Evolutionary conservation across 2,113 vertebrate genomes (phyloP).

Genomic region (Hemiscyllium ocellatum): DNA sequence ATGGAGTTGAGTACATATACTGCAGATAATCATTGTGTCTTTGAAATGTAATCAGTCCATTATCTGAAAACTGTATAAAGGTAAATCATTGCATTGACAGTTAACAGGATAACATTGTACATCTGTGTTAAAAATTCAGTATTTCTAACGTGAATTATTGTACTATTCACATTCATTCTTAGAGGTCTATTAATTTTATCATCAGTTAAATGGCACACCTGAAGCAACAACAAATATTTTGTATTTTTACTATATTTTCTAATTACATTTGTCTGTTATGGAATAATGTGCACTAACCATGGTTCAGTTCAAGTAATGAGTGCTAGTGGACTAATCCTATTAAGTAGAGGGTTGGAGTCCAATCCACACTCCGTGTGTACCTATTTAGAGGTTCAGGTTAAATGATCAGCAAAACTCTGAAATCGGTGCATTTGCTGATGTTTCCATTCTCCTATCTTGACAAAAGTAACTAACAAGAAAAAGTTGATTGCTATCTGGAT

Average conservation of each 20-base stretch:
- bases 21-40: conserved; percentile 21
- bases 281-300: too few species aligned
- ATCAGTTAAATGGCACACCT: neutral
- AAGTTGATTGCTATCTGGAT: neutral
- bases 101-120: neutral
- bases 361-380: neutral
- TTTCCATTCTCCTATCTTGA: neutral
- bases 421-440: neutral
- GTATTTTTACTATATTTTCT: neutral
- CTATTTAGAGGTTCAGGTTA: neutral
- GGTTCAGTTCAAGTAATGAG: neutral
- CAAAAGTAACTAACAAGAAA: neutral
- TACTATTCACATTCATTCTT: neutral
- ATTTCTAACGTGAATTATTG: neutral
- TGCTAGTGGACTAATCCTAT: neutral
- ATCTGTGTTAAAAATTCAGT: neutral
- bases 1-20: neutral
- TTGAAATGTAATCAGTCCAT: conserved; percentile 65
- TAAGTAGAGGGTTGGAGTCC: neutral
- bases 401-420: neutral
- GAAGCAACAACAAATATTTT: neutral
- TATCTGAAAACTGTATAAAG: conserved; percentile 63
- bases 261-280: neutral
- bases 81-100: conserved; percentile 32
- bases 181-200: neutral